Conservation (phyloP, 2,113 vertebrate genomes). For the Acrocephalus kingi region DNA sequence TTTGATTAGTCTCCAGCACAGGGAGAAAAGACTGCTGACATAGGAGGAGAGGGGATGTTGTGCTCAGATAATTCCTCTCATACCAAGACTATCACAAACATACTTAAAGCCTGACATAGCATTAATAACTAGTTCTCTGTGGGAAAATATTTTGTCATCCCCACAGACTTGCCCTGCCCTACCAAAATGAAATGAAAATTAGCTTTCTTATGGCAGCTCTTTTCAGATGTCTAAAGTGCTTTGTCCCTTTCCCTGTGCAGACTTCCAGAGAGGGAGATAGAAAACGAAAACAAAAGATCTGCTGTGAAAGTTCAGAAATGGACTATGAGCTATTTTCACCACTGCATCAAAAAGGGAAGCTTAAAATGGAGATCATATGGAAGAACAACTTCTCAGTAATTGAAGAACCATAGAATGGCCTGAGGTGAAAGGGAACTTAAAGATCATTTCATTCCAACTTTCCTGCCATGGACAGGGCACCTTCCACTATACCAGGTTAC, state of each 20-base stretch:
- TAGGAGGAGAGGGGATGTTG: not conserved
- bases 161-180: not conserved
- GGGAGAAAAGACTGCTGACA: constrained; percentile 39
- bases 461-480: not conserved
- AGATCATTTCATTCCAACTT: not conserved
- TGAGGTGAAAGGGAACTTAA: not conserved
- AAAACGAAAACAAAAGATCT: not conserved
- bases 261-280: not conserved
- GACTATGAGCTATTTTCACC: not conserved
- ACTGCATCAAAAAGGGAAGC: not conserved
- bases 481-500: rapidly evolving
- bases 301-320: not conserved
- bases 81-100: not conserved
- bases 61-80: not conserved
- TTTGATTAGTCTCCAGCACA: constrained; percentile 50
- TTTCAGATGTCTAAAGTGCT: not conserved
- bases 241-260: not conserved
- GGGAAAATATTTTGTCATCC: not conserved
- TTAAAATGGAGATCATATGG: not conserved
- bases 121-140: not conserved
- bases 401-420: not conserved
- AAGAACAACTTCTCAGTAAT: not conserved
- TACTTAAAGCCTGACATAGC: not conserved
- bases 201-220: not conserved
- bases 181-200: constrained; percentile 15